Percentiles rank a stretch among this genome's conserved stretches.
These are phyloP conservation scores for Malacosoma neustria DNA, from an alignment of 2,888 invertebrate species.

Conservation along the genomic window DNA sequence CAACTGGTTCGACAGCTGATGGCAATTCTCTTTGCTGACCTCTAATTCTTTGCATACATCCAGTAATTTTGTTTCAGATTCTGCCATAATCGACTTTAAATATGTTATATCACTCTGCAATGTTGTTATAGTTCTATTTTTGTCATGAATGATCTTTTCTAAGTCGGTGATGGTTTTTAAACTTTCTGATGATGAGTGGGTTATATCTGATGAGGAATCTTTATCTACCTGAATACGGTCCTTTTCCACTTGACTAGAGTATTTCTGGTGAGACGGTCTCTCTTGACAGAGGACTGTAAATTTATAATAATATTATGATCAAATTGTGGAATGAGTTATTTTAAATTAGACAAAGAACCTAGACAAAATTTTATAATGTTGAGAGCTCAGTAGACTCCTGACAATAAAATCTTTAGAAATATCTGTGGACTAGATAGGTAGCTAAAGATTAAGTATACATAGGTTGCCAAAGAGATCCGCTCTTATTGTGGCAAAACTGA, in stretches of 20 bases:
- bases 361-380: no score
- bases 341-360: no score
- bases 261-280: conserved; percentile 25
- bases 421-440: no score
- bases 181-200: conserved; percentile 51
- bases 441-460: no score
- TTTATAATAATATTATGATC: conserved; percentile 24
- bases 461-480: no score
- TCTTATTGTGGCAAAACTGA: no score
- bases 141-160: conserved; percentile 58
- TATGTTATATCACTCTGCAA: conserved; percentile 53
- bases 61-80: conserved; percentile 54
- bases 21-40: conserved; percentile 45
- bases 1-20: conserved; percentile 50
- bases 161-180: conserved; percentile 56
- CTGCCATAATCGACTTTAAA: conserved; percentile 51
- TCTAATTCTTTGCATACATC: conserved; percentile 55
- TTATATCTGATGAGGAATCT: conserved; percentile 39
- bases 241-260: conserved; percentile 25
- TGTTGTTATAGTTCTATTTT: conserved; percentile 53
- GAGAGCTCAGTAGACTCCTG: no score
- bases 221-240: conserved; percentile 56
- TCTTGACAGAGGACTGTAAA: conserved; percentile 38
- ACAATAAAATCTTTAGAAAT: no score
- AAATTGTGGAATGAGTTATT: no score